Evolutionary conservation across 2,888 invertebrate genomes (phyloP), one percentile per base, ranked within the genome.

Genomic region (Drosophila kuntzei): DNA sequence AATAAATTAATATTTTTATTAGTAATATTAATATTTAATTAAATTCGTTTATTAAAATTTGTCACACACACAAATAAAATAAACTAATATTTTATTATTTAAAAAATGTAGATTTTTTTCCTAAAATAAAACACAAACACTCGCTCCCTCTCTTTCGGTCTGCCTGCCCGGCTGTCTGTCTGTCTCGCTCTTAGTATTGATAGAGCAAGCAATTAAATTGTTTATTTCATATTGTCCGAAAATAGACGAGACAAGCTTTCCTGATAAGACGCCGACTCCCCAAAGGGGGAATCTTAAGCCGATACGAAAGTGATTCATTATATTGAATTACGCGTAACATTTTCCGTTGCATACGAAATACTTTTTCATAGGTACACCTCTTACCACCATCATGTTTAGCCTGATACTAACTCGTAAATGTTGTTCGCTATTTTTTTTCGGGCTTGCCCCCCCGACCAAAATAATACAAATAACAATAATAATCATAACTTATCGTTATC

Each of bases 401-500:
- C 27, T 39, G 55, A 44, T 54, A 76, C 76, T 76, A 78, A 69
- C 53, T 22, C 34, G 25, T 14, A 36, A 29, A n/a, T 43, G 4
- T 18, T 12, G 8, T 27, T 27, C 27, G 27, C 22, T 25, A 7
- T 6, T 34, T 29, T 27, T 18, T 47, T 14, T 20, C 16, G 59
- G 76, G 50, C 70, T 51, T 51, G 61, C 54, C 64, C 54, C 61
- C 59, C 44, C 22, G 25, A 37, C 55, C 54, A 46, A 41, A 55
- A 69, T 62, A 54, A 65, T 34, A 37, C 6, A 34, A 29, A 25
- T 20, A 22, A 25, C 34, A 34, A 53, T 27, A 46, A 37, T 60
- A 64, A 71, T 58, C 59, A 49, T 46, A 66, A 53, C 76, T 76
- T 78, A 78, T 78, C 76, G 80, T 60, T 80, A 80, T 78, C 80